Percentiles rank a stretch among this genome's conserved stretches.
Evolutionary conservation across 2,888 invertebrate species (phyloP).

Genomic region (Proisotoma minuta): DNA sequence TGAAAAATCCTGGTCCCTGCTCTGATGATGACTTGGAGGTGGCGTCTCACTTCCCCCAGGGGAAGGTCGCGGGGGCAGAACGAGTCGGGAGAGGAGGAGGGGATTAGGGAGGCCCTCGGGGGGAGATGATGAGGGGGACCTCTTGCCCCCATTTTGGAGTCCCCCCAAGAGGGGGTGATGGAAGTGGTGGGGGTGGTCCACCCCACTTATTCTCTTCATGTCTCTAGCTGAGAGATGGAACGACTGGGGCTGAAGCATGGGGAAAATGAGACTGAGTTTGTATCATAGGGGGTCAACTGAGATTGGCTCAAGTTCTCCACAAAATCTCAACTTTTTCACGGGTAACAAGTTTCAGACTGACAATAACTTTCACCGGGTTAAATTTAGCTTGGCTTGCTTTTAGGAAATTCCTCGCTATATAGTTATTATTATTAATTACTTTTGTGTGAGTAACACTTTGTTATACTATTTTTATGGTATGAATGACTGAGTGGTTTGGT

Average conservation of each 20-base stretch:
- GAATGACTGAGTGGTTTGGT: no score
- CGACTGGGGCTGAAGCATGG: no score
- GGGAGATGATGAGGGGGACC: constrained; percentile 23
- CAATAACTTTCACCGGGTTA: no score
- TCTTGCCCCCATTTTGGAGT: no score
- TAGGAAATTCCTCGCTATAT: constrained; percentile 20
- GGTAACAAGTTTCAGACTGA: no score
- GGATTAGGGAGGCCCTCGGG: constrained; percentile 41
- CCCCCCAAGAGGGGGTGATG: constrained; percentile 22
- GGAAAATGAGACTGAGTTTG: no score
- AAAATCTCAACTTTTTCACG: no score
- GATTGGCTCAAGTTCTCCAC: no score
- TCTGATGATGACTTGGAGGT: background rate
- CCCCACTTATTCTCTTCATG: background rate
- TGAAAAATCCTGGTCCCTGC: constrained; percentile 35
- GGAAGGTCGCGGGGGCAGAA: constrained; percentile 37
- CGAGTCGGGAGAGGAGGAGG: constrained; percentile 45
- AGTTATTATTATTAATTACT: constrained; percentile 27
- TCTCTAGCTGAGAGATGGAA: background rate
- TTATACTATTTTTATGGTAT: no score
- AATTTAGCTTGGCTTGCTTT: no score
- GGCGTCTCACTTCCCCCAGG: constrained; percentile 41
- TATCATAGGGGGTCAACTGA: no score
- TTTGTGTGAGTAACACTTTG: no score
- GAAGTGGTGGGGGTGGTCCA: constrained; percentile 16